phyloP scores from a whole-genome alignment of 2,888 invertebrate species.

The Conomelus anceps region DNA sequence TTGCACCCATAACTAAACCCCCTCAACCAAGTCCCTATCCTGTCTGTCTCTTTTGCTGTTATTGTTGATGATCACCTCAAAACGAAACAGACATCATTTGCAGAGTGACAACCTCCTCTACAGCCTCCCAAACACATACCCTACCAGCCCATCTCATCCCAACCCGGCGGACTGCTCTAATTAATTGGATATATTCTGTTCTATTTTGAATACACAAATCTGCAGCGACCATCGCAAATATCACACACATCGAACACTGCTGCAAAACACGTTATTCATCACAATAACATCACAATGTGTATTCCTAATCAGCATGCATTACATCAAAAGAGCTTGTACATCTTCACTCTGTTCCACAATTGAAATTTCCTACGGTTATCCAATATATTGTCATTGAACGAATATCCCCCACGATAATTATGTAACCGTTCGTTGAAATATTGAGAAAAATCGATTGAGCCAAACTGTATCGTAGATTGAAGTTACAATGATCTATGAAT shows the following conservation, averaged over 20 bases:
- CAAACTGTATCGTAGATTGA: too few species aligned
- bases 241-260: not conserved
- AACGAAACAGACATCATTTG: not conserved
- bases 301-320: too few species aligned
- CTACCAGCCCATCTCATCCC: not conserved
- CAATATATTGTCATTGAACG: too few species aligned
- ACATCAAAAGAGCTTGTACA: too few species aligned
- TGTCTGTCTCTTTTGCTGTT: not conserved
- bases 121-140: not conserved
- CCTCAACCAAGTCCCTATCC: too few species aligned
- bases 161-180: not conserved
- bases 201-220: not conserved
- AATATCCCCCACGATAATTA: too few species aligned
- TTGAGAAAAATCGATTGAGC: too few species aligned
- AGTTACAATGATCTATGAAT: too few species aligned
- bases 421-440: too few species aligned
- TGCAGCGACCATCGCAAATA: not conserved
- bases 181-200: not conserved
- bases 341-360: too few species aligned
- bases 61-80: not conserved
- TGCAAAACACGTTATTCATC: not conserved
- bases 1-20: not conserved
- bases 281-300: too few species aligned
- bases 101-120: not conserved
- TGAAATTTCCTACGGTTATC: too few species aligned